Evolutionary conservation across 2,797 vertebrate species (phyloP).

Genomic region (Acanthurus lineatus): DNA sequence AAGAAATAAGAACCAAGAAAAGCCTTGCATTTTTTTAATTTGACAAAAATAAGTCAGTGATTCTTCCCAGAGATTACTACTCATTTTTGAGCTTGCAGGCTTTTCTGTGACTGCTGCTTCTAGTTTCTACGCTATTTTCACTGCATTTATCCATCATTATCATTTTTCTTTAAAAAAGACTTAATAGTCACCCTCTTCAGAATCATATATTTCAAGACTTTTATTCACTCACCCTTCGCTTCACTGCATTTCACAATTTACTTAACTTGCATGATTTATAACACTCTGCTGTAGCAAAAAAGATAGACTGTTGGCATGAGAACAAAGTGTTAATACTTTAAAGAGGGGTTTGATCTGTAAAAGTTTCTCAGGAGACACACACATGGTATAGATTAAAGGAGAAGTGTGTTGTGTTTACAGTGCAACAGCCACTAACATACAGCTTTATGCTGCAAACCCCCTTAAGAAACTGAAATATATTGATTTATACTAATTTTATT

Average conservation of each 20-base stretch:
- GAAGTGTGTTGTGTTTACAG: neutral
- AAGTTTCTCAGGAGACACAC: neutral
- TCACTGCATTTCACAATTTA: no score
- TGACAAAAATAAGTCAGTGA: neutral
- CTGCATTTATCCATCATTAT: constrained; percentile 4
- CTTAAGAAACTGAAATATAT: neutral
- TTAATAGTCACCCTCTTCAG: neutral
- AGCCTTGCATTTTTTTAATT: constrained; percentile 20
- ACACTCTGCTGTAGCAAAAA: neutral
- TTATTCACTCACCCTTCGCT: neutral
- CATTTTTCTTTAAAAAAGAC: neutral
- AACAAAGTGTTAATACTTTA: neutral
- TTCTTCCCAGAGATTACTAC: constrained; percentile 3
- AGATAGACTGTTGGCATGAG: neutral
- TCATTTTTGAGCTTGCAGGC: constrained; percentile 16
- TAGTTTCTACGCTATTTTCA: neutral
- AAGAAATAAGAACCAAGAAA: neutral
- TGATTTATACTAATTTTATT: neutral
- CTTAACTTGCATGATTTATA: neutral
- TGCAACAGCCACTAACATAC: neutral
- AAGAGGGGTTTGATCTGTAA: neutral
- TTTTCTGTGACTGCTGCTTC: constrained; percentile 7
- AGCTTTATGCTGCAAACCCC: neutral
- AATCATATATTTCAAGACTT: neutral
- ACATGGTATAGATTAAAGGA: neutral